Conservation (phyloP, 2,113 vertebrate species). For the Thalassoma bifasciatum region DNA sequence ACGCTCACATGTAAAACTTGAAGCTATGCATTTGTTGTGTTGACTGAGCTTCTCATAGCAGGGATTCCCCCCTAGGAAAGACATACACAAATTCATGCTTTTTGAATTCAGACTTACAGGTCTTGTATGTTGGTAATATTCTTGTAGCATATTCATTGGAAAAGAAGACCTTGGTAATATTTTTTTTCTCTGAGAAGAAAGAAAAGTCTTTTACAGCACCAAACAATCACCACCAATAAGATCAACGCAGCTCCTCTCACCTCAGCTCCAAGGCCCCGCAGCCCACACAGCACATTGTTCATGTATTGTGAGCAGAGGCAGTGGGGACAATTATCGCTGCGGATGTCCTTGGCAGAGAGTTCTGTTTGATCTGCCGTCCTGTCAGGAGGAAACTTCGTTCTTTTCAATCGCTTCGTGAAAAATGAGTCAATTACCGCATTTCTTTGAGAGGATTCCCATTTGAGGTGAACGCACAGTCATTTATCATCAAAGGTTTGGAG, state of each 20-base stretch:
- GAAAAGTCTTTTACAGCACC: background rate
- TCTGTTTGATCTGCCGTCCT: constrained; percentile 50
- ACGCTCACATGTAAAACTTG: too few species aligned
- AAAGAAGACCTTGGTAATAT: background rate
- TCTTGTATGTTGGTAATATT: too few species aligned
- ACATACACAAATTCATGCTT: background rate
- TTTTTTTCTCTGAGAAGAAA: background rate
- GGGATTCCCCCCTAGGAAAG: background rate
- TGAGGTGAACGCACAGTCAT: constrained; percentile 65
- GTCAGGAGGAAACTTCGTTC: constrained; percentile 41
- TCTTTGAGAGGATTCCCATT: constrained; percentile 69
- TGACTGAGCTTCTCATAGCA: too few species aligned
- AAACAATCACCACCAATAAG: constrained; percentile 7
- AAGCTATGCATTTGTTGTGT: too few species aligned
- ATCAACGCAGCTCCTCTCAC: background rate
- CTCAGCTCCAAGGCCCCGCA: constrained; percentile 16
- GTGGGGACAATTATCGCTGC: constrained; percentile 30
- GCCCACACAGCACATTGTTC: constrained; percentile 49
- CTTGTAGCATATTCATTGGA: background rate
- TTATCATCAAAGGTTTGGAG: constrained; percentile 75
- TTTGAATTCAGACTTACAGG: background rate
- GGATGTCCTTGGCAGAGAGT: constrained; percentile 51
- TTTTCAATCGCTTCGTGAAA: constrained; percentile 66
- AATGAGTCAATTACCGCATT: constrained; percentile 75
- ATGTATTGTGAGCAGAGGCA: constrained; percentile 37